These are phyloP conservation scores for Caerostris darwini DNA, from an alignment of 1,140 invertebrate species.

Conservation along the genomic window DNA sequence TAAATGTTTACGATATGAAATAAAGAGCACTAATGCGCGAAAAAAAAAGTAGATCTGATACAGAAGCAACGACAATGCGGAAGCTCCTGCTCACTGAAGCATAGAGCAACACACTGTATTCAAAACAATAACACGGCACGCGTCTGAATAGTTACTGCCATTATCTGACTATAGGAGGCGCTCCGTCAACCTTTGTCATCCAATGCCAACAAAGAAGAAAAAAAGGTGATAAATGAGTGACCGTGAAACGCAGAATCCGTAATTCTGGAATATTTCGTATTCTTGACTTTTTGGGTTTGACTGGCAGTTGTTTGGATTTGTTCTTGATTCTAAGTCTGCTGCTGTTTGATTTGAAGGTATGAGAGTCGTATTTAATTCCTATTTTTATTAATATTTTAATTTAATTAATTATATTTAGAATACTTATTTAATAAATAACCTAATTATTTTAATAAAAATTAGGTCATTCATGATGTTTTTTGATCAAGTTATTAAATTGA, in stretches of 20 bases:
- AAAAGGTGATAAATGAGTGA: not conserved
- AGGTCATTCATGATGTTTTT: no score
- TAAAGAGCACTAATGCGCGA: not conserved
- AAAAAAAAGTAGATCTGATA: not conserved
- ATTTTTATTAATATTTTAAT: not conserved
- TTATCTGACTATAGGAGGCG: not conserved
- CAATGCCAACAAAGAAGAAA: slow-evolving; percentile 7
- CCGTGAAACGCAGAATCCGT: not conserved
- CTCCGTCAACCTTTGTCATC: not conserved
- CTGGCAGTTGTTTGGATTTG: not conserved
- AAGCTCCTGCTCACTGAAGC: not conserved
- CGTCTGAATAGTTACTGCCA: not conserved
- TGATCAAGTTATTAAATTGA: no score
- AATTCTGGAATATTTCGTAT: not conserved
- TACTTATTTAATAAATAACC: no score
- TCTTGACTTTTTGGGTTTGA: not conserved
- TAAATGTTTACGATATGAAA: not conserved
- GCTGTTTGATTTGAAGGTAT: not conserved
- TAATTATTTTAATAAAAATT: no score
- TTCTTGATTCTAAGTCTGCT: not conserved
- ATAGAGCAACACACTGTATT: not conserved
- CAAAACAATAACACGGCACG: not conserved
- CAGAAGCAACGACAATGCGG: not conserved
- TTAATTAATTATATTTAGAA: not conserved
- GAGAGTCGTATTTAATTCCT: not conserved